Evolutionary conservation across 2,888 invertebrate genomes (phyloP).

Genomic region (Caprella mutica): DNA sequence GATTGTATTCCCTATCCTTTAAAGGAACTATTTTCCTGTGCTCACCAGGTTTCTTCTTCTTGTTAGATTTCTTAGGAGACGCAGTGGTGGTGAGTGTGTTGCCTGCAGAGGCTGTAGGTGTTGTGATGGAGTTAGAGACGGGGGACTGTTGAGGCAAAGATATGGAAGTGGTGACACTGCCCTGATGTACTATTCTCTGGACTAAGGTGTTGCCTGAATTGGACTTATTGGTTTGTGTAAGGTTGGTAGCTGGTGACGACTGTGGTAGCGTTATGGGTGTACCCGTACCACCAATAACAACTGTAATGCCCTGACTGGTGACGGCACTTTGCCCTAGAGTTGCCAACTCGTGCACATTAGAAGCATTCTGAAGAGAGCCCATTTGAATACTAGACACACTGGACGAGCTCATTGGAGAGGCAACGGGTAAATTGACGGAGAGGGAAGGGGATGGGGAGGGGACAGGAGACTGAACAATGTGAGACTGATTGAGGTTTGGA

Average conservation of each 20-base stretch:
- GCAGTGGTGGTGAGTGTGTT: constrained; percentile 19
- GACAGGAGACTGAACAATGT: constrained; percentile 7
- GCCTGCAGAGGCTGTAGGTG: constrained; percentile 6
- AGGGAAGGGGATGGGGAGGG: constrained; percentile 12
- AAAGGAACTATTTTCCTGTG: constrained; percentile 27
- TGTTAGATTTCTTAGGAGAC: constrained; percentile 32
- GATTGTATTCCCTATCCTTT: constrained; percentile 33
- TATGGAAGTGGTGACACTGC: constrained; percentile 4
- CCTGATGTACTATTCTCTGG: constrained; percentile 15
- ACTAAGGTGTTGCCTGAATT: constrained; percentile 1
- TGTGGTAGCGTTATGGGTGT: constrained; percentile 19
- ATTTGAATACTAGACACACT: constrained; percentile 8
- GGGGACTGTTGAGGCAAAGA: constrained; percentile 13
- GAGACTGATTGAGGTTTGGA: constrained; percentile 6
- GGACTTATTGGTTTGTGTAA: constrained; percentile 26
- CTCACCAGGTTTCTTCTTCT: constrained; percentile 31
- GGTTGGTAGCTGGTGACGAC: constrained; percentile 21
- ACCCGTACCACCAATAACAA: constrained; percentile 27
- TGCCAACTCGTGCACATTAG: not conserved
- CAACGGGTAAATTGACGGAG: not conserved
- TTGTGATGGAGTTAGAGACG: constrained; percentile 8
- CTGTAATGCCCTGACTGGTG: constrained; percentile 29
- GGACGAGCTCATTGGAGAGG: constrained; percentile 13
- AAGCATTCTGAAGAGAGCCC: not conserved
- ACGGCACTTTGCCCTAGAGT: constrained; percentile 9